Conservation (phyloP, 1,140 invertebrate species). For the Caenorhabditis briggsae region DNA sequence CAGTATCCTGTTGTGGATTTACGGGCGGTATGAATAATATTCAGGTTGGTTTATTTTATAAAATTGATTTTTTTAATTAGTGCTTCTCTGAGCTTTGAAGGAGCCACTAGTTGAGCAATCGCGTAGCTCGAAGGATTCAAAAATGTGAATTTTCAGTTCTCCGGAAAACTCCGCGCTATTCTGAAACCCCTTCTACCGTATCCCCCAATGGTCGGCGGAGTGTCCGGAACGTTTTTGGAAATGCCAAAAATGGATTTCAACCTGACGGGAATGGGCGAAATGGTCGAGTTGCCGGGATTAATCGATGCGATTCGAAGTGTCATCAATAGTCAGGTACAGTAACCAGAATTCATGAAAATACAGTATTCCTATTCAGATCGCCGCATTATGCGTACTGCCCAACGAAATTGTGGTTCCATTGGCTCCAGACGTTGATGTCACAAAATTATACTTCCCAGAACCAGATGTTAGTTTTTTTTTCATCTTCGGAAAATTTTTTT, state of each 20-base stretch:
- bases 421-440: conserved; percentile 75
- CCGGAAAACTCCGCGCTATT: conserved; percentile 75
- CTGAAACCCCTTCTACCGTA: conserved; percentile 74
- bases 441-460: conserved; percentile 77
- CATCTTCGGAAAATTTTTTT: no score
- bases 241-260: conserved; percentile 75
- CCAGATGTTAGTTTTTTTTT: conserved; percentile 71
- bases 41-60: conserved; percentile 40
- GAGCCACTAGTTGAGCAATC: no score
- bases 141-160: conserved; percentile 68
- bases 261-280: conserved; percentile 77
- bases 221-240: conserved; percentile 76
- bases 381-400: conserved; percentile 75
- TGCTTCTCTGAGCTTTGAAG: neutral
- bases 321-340: conserved; percentile 67
- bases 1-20: conserved; percentile 76
- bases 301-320: conserved; percentile 76
- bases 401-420: conserved; percentile 77
- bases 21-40: conserved; percentile 75
- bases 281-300: conserved; percentile 75
- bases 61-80: no score
- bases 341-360: no score
- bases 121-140: neutral
- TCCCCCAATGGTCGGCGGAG: conserved; percentile 77
- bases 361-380: conserved; percentile 61